A percentile compares a stretch with the other conserved stretches of the same genome.
phyloP scores from a whole-genome alignment of 1,140 invertebrate genomes.

The Drosophila funebris region DNA sequence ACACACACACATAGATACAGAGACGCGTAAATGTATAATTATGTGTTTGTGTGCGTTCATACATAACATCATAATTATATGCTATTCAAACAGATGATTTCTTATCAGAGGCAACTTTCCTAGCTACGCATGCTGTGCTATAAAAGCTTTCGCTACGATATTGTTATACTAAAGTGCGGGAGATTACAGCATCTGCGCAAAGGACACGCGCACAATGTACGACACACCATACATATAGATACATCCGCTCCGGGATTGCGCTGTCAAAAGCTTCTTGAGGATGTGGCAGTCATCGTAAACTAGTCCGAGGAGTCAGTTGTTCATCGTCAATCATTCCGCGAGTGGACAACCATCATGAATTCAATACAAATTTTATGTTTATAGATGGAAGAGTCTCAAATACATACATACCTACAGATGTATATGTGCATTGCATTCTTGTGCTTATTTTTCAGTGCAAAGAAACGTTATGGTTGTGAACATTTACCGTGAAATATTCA shows the following conservation, averaged over 20 bases:
- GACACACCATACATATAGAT: background rate
- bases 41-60: constrained; percentile 1
- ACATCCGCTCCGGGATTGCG: constrained; percentile 37
- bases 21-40: background rate
- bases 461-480: background rate
- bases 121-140: constrained; percentile 1
- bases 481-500: background rate
- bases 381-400: constrained; percentile 19
- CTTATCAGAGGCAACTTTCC: constrained; percentile 23
- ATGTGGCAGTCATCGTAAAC: constrained; percentile 41
- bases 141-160: constrained; percentile 20
- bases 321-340: background rate
- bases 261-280: constrained; percentile 25
- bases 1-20: background rate
- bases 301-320: constrained; percentile 38
- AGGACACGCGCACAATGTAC: constrained; percentile 19
- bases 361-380: constrained; percentile 36
- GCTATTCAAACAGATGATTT: constrained; percentile 25
- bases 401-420: background rate
- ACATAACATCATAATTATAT: constrained; percentile 29
- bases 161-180: constrained; percentile 32
- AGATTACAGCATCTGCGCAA: constrained; percentile 43
- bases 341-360: constrained; percentile 21
- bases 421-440: constrained; percentile 7
- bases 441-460: background rate